phyloP scores from a whole-genome alignment of 2,888 invertebrate genomes.

The Anagyrus pseudococci region DNA sequence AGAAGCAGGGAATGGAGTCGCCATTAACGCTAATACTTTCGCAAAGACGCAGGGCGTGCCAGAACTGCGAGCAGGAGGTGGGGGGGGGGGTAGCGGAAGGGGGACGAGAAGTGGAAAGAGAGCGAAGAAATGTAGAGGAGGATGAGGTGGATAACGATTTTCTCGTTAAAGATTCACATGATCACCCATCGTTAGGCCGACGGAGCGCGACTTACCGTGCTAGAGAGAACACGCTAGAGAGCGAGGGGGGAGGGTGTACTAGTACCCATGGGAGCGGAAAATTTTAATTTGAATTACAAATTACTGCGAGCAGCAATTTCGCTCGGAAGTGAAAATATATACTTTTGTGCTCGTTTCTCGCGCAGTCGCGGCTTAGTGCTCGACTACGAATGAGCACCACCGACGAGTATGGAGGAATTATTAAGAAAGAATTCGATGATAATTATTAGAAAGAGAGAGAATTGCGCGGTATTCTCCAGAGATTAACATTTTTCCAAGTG shows the following conservation, averaged over 20 bases:
- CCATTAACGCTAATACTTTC: constrained; percentile 49
- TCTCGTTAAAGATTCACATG: constrained; percentile 27
- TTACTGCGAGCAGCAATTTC: constrained; percentile 19
- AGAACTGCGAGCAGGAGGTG: not conserved
- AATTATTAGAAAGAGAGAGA: constrained; percentile 8
- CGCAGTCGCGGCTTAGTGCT: not conserved
- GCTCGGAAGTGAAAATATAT: constrained; percentile 8
- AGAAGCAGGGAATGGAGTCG: constrained; percentile 43
- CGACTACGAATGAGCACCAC: too few relatives aligned
- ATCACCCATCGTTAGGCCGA: constrained; percentile 21
- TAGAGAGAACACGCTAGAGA: too few relatives aligned
- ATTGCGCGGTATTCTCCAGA: too few relatives aligned
- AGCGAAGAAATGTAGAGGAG: not conserved
- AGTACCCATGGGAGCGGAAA: constrained; percentile 1
- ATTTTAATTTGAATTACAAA: constrained; percentile 32
- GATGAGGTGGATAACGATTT: constrained; percentile 15
- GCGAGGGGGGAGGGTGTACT: too few relatives aligned
- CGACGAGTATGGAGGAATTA: not conserved
- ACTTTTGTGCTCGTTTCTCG: constrained; percentile 3
- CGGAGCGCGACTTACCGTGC: not conserved
- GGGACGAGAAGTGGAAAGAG: not conserved
- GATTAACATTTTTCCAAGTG: too few relatives aligned
- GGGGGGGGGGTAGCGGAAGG: not conserved
- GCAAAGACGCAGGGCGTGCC: constrained; percentile 44
- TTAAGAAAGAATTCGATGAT: not conserved